Base-by-base conservation (phyloP, 2,888 invertebrate species). In the Phaedon cochleariae region DNA sequence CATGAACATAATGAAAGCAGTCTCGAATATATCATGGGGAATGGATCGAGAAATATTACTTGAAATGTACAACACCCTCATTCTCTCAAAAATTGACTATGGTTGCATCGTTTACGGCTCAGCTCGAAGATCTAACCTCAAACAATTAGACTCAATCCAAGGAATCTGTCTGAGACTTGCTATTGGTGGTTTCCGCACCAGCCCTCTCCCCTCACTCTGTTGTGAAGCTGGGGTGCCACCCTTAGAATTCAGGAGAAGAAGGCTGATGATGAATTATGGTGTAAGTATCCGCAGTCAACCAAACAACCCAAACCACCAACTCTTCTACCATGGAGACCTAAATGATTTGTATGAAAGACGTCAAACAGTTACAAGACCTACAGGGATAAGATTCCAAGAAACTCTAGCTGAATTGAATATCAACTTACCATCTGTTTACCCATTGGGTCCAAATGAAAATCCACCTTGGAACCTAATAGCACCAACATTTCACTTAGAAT, bases 161-260 rank as follows among this genome's bases (percentile, higher is more conserved):
- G 29, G 55, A 31, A 37, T 37, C 18, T 15, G 55, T 31, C 15
- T 37, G 18, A 53, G 53, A 31, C 31, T 53, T 12, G 55, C 55
- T 37, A 34, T 20, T n/a, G 55, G 55, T 31, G 55, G 31, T 37
- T 55, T 55, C 21, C 55, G 55, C 9, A 55, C 55, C 37, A 55
- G 55, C n/a, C 55, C 55, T 15, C 55, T 55, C 7, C 9, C 3
- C 31, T 6, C 26, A 29, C 26, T 53, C 7, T 53, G 53, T 12
- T 53, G 53, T 31, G 31, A 53, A 53, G 26, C 31, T 31, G 53
- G 53, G 9, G 17, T 53, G 31, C 31, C 17, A 2, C 31, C 53
- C 7, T 17, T 53, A 31, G 31, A 53, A 53, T 53, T 53, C 15
- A 53, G 53, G 29, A 29, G 53, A 31, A 53, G 31, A 22, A 18